Conservation (phyloP, 2,113 vertebrate genomes). For the Tychaedon coryphoeus region DNA sequence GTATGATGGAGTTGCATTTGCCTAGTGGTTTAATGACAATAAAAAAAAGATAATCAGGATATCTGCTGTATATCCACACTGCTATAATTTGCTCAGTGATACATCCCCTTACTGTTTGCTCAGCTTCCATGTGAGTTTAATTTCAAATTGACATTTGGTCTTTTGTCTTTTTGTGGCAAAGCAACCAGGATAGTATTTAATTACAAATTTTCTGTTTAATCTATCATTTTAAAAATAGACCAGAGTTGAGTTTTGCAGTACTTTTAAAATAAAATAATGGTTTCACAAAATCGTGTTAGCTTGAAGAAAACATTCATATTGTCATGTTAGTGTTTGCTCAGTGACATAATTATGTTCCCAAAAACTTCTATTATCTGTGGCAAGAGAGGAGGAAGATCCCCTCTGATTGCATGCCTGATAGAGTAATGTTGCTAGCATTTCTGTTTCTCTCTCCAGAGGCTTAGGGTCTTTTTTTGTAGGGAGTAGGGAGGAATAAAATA, state of each 20-base stretch:
- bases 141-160: slow-evolving; percentile 8
- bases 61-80: neutral
- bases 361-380: neutral
- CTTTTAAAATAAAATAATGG: neutral
- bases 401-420: neutral
- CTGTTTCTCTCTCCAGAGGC: neutral
- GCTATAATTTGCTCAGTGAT: neutral
- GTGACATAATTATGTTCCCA: slow-evolving; percentile 24
- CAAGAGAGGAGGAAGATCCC: neutral
- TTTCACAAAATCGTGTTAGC: neutral
- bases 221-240: slow-evolving; percentile 21
- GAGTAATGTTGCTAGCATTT: neutral
- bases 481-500: neutral
- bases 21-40: neutral
- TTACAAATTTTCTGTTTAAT: neutral
- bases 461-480: neutral
- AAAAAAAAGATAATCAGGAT: neutral
- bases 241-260: neutral
- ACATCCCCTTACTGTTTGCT: neutral
- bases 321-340: neutral
- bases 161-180: slow-evolving; percentile 10
- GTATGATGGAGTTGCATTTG: neutral
- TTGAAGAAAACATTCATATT: slow-evolving; percentile 6
- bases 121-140: neutral
- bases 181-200: neutral